These are phyloP conservation scores for Colletes latitarsis DNA, from an alignment of 1,140 invertebrate genomes.

Conservation along the genomic window DNA sequence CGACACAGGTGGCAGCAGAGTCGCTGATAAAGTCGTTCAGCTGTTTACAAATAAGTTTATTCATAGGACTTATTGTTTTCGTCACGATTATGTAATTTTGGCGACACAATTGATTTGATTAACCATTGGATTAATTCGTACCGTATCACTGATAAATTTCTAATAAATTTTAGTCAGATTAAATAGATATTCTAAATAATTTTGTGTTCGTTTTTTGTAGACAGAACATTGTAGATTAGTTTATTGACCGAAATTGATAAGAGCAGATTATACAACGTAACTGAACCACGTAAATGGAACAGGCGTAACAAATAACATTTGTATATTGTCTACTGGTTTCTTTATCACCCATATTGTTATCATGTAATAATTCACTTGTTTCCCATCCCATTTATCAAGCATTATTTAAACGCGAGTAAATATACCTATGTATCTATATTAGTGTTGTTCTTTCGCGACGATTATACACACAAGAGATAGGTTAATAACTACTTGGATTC, in stretches of 20 bases:
- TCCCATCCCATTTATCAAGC: too few relatives aligned
- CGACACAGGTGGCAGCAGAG: background rate
- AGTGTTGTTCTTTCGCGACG: too few relatives aligned
- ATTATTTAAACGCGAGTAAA: too few relatives aligned
- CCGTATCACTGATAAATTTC: background rate
- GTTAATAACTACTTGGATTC: background rate
- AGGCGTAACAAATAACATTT: background rate
- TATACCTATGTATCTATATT: too few relatives aligned
- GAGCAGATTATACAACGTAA: too few relatives aligned
- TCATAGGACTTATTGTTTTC: background rate
- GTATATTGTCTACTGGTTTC: background rate
- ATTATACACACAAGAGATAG: too few relatives aligned
- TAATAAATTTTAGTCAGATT: background rate
- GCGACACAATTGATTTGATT: background rate
- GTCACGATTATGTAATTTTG: too few relatives aligned
- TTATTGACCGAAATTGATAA: slow-evolving; percentile 3
- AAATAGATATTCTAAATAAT: background rate
- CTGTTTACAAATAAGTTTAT: background rate
- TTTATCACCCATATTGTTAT: background rate
- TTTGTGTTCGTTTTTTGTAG: background rate
- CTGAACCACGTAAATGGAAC: background rate
- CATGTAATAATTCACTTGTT: background rate
- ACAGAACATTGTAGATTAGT: background rate
- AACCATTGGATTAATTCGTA: background rate
- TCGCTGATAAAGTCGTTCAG: background rate